phyloP scores from a whole-genome alignment of 1,140 invertebrate genomes.

The Helicoverpa zea region DNA sequence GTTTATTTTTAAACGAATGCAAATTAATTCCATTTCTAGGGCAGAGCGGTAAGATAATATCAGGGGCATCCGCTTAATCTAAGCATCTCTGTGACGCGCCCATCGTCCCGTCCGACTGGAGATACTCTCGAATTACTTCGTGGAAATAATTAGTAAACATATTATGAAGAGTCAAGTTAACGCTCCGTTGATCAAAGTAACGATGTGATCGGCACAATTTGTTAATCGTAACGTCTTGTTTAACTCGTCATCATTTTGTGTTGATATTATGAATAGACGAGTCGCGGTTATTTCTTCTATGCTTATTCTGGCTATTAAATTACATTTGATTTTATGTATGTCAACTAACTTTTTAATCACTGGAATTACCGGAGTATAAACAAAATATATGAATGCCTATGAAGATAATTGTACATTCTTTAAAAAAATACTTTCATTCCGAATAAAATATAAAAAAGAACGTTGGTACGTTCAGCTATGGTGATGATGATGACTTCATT shows the following conservation, averaged over 20 bases:
- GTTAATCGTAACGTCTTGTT: slow-evolving; percentile 52
- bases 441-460: background rate
- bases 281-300: slow-evolving; percentile 23
- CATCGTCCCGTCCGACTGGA: slow-evolving; percentile 48
- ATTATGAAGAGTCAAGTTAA: slow-evolving; percentile 47
- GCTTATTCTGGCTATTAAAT: background rate
- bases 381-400: too few species aligned
- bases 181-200: slow-evolving; percentile 51
- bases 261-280: slow-evolving; percentile 47
- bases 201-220: slow-evolving; percentile 48
- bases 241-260: slow-evolving; percentile 46
- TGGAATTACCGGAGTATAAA: too few species aligned
- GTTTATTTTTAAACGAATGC: slow-evolving; percentile 59
- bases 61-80: slow-evolving; percentile 57
- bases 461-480: background rate
- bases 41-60: slow-evolving; percentile 59
- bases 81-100: slow-evolving; percentile 58
- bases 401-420: too few species aligned
- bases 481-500: slow-evolving; percentile 7
- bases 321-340: background rate
- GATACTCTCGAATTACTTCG: slow-evolving; percentile 56
- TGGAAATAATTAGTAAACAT: slow-evolving; percentile 59
- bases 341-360: too few species aligned
- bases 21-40: slow-evolving; percentile 62
- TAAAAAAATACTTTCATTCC: background rate